phyloP scores from a whole-genome alignment of 2,113 vertebrate species.

The Hippocampus barbouri region DNA sequence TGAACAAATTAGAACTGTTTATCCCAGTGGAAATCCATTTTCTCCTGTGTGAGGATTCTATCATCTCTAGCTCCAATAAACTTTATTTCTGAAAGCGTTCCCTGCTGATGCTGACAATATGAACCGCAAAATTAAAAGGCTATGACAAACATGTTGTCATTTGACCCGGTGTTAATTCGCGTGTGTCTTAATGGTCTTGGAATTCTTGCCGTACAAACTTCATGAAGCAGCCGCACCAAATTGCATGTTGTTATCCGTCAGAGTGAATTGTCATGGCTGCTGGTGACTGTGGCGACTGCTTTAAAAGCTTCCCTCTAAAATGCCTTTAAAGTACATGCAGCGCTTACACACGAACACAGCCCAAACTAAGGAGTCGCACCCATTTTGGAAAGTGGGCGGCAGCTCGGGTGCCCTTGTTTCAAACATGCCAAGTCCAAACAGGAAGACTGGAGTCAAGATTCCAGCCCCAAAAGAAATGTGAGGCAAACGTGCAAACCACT shows the following conservation, averaged over 20 bases:
- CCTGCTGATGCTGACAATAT: neutral
- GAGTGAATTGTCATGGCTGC: neutral
- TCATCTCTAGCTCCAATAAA: neutral
- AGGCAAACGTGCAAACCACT: neutral
- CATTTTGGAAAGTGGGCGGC: neutral
- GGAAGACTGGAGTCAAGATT: neutral
- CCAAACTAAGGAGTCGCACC: neutral
- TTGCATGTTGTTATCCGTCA: neutral
- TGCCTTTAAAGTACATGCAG: neutral
- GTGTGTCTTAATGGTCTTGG: neutral
- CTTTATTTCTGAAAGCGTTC: neutral
- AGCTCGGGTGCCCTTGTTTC: neutral
- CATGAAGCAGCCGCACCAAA: neutral
- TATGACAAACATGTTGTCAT: neutral
- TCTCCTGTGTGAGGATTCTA: no score
- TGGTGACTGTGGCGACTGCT: neutral
- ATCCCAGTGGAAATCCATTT: no score
- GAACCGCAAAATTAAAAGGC: neutral
- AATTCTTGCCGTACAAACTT: neutral
- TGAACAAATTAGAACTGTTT: no score
- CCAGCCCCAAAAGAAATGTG: neutral
- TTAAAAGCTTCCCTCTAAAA: neutral
- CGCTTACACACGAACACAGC: neutral
- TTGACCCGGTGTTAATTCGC: neutral
- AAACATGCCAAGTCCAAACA: neutral